Percentiles rank a stretch among this genome's conserved stretches.
phyloP scores from a whole-genome alignment of 2,888 invertebrate species.

The Charanyca ferruginea region DNA sequence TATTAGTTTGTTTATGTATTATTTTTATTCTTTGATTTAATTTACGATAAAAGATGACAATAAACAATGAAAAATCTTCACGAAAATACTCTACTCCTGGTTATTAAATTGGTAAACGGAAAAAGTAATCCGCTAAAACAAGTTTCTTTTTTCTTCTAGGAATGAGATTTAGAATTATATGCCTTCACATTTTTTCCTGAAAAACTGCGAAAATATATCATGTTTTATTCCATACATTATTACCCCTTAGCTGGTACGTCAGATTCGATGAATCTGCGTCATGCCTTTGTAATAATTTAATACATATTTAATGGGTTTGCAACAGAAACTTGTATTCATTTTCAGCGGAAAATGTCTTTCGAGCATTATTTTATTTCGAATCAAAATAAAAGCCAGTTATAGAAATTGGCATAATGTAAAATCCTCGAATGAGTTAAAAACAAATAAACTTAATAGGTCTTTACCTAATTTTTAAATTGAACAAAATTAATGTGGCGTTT shows the following conservation, averaged over 20 bases:
- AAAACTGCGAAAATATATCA: conserved; percentile 6
- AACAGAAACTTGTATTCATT: conserved; percentile 3
- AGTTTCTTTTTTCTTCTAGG: neutral
- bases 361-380: neutral
- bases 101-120: neutral
- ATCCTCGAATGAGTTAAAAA: no score
- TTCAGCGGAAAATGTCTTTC: neutral
- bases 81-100: neutral
- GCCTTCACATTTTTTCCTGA: neutral
- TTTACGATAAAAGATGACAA: no score
- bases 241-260: neutral
- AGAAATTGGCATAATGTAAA: no score
- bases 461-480: no score
- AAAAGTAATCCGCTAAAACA: neutral
- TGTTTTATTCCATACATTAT: conserved; percentile 34
- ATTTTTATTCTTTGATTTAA: no score
- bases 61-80: no score
- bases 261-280: conserved; percentile 17
- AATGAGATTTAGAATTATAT: neutral
- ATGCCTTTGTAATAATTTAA: conserved; percentile 24
- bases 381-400: neutral
- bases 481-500: no score
- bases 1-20: no score
- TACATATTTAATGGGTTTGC: conserved; percentile 16
- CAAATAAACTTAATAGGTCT: no score